phyloP scores from a whole-genome alignment of 2,797 vertebrate genomes.

The Scyliorhinus canicula region DNA sequence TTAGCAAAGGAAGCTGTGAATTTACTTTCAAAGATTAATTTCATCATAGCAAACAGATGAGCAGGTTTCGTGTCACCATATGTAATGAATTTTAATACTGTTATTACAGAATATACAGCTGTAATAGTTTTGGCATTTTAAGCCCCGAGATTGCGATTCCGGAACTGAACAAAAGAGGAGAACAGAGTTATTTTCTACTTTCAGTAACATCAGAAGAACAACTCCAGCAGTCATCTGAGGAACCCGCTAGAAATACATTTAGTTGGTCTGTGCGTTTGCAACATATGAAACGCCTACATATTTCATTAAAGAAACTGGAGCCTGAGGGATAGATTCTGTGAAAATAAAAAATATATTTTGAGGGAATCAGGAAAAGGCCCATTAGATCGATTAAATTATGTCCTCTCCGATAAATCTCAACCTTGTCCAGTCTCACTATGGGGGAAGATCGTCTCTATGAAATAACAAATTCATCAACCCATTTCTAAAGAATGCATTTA shows the following conservation, averaged over 20 bases:
- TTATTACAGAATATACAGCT: neutral
- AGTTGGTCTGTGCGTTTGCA: neutral
- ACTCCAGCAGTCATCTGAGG: neutral
- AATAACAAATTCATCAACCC: neutral
- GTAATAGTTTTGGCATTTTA: slow-evolving; percentile 33
- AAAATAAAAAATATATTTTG: neutral
- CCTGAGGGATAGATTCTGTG: neutral
- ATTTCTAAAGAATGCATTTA: neutral
- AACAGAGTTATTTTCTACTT: neutral
- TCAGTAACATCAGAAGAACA: neutral
- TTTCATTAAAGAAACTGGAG: neutral
- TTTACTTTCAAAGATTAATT: slow-evolving; percentile 23
- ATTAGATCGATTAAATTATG: neutral
- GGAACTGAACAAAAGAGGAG: neutral
- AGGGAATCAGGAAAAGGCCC: neutral
- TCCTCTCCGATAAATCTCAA: neutral
- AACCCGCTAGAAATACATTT: neutral
- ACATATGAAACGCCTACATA: neutral
- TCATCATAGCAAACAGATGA: slow-evolving; percentile 24
- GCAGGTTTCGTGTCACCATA: slow-evolving; percentile 17
- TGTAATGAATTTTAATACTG: slow-evolving; percentile 27
- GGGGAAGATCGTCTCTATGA: neutral
- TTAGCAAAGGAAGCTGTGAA: neutral
- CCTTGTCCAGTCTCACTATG: neutral
- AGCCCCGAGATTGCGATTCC: neutral